A percentile compares a stretch with the other conserved stretches of the same genome.
Evolutionary conservation across 37 sponge, comb jelly and placozoan species (phyloP).

Genomic region (Dysidea cf. avara): DNA sequence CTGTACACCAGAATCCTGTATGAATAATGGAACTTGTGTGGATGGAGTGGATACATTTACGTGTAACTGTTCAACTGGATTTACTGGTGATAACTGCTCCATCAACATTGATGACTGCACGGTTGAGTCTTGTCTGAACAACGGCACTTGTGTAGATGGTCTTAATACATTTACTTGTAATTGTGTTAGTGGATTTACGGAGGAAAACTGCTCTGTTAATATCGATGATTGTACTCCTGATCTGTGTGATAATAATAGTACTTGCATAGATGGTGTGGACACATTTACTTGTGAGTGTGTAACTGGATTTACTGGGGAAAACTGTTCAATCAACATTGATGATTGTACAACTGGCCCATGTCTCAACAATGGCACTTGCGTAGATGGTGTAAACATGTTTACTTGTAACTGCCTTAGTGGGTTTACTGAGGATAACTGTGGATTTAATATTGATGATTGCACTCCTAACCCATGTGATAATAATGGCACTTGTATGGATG

Average conservation of each 20-base stretch:
- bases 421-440: slow-evolving; percentile 14
- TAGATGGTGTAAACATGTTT: background rate
- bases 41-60: too few relatives aligned
- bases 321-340: slow-evolving; percentile 14
- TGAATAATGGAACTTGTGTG: too few relatives aligned
- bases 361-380: slow-evolving; percentile 13
- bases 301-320: slow-evolving; percentile 21
- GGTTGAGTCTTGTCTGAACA: slow-evolving; percentile 32
- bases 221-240: slow-evolving; percentile 59
- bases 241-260: slow-evolving; percentile 60
- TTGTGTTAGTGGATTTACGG: slow-evolving; percentile 65
- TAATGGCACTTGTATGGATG: slow-evolving; percentile 21
- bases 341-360: slow-evolving; percentile 10
- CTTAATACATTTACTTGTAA: slow-evolving; percentile 21
- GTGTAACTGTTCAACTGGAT: too few relatives aligned
- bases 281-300: slow-evolving; percentile 5
- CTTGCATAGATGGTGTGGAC: too few relatives aligned
- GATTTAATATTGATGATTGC: slow-evolving; percentile 17
- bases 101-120: slow-evolving; percentile 46
- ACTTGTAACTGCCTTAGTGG: slow-evolving; percentile 10
- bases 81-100: slow-evolving; percentile 48
- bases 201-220: slow-evolving; percentile 34
- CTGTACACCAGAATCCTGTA: too few relatives aligned
- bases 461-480: slow-evolving; percentile 13
- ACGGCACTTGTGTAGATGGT: slow-evolving; percentile 52